Percentiles rank a stretch among this genome's conserved stretches.
These are phyloP conservation scores for Malurus splendens DNA, from an alignment of 2,797 vertebrate genomes.

Conservation along the genomic window DNA sequence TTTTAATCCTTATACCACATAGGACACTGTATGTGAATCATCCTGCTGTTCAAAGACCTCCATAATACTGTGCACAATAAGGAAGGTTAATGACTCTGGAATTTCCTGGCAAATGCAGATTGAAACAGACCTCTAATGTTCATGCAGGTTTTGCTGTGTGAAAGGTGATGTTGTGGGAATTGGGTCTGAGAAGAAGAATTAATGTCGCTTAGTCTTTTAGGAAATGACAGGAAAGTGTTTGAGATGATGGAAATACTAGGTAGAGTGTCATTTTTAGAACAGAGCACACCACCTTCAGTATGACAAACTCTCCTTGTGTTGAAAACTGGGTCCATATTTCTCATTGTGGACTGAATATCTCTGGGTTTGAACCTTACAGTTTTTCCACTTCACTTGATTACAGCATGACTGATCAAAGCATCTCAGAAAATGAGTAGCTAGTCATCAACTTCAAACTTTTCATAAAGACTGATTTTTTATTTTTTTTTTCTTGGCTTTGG, in stretches of 20 bases:
- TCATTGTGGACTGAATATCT: background rate
- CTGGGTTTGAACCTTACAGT: background rate
- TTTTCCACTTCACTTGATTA: background rate
- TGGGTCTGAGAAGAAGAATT: background rate
- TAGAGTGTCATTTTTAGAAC: background rate
- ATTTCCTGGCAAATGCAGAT: background rate
- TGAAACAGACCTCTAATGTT: background rate
- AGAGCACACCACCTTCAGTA: background rate
- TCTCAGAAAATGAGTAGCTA: background rate
- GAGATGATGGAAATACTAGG: background rate
- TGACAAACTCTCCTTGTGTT: background rate
- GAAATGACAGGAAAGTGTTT: background rate
- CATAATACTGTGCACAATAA: background rate
- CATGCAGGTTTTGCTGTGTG: background rate
- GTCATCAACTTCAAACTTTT: background rate
- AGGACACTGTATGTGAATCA: background rate
- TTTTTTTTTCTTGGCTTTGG: background rate
- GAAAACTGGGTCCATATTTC: background rate
- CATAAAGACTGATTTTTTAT: background rate
- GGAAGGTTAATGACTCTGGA: background rate
- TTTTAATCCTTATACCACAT: background rate
- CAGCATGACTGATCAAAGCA: background rate
- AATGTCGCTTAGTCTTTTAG: background rate
- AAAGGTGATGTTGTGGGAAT: background rate
- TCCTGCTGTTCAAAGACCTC: background rate